These are phyloP conservation scores for Siderastrea siderea DNA, from an alignment of 92 coral and sea anemone genomes.

Conservation along the genomic window DNA sequence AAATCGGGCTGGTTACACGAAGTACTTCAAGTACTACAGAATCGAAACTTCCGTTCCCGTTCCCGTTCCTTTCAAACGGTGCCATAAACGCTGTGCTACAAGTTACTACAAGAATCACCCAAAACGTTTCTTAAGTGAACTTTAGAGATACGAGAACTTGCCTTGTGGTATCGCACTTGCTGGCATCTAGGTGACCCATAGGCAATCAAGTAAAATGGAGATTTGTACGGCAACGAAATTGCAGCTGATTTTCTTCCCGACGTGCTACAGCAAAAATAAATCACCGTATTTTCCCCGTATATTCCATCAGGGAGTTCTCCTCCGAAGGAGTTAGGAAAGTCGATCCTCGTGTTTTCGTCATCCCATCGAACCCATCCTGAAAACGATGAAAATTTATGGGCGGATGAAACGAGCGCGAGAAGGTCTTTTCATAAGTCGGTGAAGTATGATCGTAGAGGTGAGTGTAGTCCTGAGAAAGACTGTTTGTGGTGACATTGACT, in stretches of 20 bases:
- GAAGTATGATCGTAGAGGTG: no score
- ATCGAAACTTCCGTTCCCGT: no score
- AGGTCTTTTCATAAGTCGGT: no score
- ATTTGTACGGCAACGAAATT: conserved; percentile 67
- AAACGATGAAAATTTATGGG: neutral
- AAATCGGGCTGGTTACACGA: no score
- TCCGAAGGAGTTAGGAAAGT: conserved; percentile 69
- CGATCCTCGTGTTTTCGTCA: conserved; percentile 83
- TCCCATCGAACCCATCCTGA: conserved; percentile 92
- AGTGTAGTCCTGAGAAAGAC: no score
- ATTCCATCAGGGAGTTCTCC: conserved; percentile 87
- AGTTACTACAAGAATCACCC: neutral
- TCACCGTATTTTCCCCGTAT: conserved; percentile 83
- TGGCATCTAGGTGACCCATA: conserved; percentile 82
- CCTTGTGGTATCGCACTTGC: conserved; percentile 74
- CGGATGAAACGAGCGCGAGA: neutral
- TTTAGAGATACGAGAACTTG: neutral
- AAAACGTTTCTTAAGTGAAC: neutral
- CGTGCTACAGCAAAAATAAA: conserved; percentile 88
- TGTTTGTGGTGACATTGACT: no score
- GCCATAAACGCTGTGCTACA: no score
- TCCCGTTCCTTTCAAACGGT: no score
- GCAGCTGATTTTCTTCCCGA: conserved; percentile 72
- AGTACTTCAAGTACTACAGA: no score
- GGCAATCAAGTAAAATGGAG: conserved; percentile 82